These are phyloP conservation scores for Rhineura floridana DNA, from an alignment of 2,113 vertebrate genomes.

Conservation along the genomic window DNA sequence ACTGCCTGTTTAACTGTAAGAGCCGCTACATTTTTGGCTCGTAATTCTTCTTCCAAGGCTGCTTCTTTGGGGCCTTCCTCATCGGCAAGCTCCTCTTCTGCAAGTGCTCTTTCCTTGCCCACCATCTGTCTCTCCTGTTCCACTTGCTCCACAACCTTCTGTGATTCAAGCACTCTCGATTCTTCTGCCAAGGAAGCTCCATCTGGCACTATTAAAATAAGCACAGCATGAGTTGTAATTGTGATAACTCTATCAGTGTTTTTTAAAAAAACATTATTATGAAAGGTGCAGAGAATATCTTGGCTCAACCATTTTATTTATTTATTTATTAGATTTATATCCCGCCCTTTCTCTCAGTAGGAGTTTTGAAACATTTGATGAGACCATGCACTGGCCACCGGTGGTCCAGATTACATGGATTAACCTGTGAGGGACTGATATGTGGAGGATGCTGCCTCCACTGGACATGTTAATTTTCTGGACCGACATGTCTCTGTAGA, in stretches of 20 bases:
- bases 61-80: rapidly evolving
- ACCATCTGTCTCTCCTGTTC: background rate
- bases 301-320: background rate
- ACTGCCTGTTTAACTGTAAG: background rate
- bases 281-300: background rate
- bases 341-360: too few species aligned
- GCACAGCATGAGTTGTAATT: conserved; percentile 27
- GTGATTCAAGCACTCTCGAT: background rate
- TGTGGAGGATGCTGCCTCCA: background rate
- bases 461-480: background rate
- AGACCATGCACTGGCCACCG: background rate
- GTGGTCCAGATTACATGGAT: background rate
- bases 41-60: rapidly evolving
- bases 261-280: background rate
- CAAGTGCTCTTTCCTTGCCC: background rate
- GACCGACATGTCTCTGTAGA: background rate
- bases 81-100: background rate
- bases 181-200: conserved; percentile 32
- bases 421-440: background rate
- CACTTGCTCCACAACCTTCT: conserved; percentile 18
- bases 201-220: conserved; percentile 33
- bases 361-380: background rate
- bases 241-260: background rate
- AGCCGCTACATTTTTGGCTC: background rate
- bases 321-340: too few species aligned